Conservation (phyloP, 2,888 invertebrate genomes). For the Drosophila prolongata region DNA sequence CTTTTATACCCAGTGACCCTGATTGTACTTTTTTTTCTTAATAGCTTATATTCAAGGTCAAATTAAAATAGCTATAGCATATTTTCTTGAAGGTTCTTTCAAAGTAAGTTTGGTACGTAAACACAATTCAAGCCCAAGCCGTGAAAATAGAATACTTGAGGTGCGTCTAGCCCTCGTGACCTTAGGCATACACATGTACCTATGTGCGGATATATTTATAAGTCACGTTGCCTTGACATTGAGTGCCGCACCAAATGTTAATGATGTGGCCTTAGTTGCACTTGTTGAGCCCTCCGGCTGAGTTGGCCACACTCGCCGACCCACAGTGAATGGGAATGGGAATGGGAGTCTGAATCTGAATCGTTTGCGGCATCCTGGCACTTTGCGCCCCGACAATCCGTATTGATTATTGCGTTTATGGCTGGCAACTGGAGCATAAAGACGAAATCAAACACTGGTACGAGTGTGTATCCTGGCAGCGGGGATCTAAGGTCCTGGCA, state of each 20-base stretch:
- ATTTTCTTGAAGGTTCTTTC: slow-evolving; percentile 1
- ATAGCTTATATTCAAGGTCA: not conserved
- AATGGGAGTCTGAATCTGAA: not conserved
- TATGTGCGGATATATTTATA: slow-evolving; percentile 15
- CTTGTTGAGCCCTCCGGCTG: slow-evolving; percentile 60
- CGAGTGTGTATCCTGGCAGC: slow-evolving; percentile 2
- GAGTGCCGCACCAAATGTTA: slow-evolving; percentile 60
- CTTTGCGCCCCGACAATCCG: slow-evolving; percentile 61
- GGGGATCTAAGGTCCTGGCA: slow-evolving; percentile 28
- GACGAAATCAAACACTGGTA: slow-evolving; percentile 14
- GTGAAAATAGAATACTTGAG: slow-evolving; percentile 18
- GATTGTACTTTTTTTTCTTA: too few species aligned
- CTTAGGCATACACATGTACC: slow-evolving; percentile 16
- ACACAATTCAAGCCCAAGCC: slow-evolving; percentile 2
- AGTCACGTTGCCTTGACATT: slow-evolving; percentile 59
- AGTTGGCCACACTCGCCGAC: slow-evolving; percentile 14
- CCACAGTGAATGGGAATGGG: not conserved
- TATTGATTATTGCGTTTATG: slow-evolving; percentile 75
- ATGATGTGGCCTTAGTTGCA: slow-evolving; percentile 73
- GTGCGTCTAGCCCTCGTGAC: slow-evolving; percentile 31
- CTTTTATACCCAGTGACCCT: too few species aligned
- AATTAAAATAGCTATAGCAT: not conserved
- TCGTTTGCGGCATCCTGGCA: slow-evolving; percentile 16
- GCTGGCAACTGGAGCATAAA: slow-evolving; percentile 44
- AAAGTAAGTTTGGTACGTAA: slow-evolving; percentile 1